Conservation (phyloP, 2,113 vertebrate genomes). For the Phylloscopus trochiloides region DNA sequence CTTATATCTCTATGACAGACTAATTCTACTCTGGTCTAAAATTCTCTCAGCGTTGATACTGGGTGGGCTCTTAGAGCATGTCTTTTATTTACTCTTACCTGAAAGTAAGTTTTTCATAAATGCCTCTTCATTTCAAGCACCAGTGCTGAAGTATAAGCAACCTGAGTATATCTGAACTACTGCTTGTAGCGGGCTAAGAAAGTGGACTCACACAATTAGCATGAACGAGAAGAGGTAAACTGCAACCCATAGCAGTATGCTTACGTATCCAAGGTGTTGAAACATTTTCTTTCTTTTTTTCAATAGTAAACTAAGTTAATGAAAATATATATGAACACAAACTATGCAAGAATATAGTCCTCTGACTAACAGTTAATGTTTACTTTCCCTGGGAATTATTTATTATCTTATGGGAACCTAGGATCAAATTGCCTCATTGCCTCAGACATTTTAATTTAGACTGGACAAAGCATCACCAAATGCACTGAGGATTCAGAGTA, state of each 20-base stretch:
- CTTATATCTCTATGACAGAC: neutral
- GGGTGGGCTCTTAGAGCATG: accelerated
- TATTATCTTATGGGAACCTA: neutral
- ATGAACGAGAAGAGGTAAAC: neutral
- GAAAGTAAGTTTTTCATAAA: neutral
- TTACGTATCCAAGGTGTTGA: neutral
- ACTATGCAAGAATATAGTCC: neutral
- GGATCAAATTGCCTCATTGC: neutral
- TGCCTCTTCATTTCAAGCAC: neutral
- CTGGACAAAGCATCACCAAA: neutral
- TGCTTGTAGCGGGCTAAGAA: neutral
- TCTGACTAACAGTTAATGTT: neutral
- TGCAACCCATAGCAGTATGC: neutral
- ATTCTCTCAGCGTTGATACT: neutral
- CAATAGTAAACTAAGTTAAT: neutral
- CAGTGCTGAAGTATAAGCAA: neutral
- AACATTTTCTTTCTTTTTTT: neutral
- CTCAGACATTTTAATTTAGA: neutral
- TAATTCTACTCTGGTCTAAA: neutral
- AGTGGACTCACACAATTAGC: neutral
- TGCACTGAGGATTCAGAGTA: neutral
- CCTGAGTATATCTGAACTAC: neutral
- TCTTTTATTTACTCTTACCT: neutral
- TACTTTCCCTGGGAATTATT: neutral
- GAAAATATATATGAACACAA: neutral